Evolutionary conservation across 2,888 invertebrate species (phyloP), one percentile per base, ranked within the genome.

Genomic region (Ophraella communa): DNA sequence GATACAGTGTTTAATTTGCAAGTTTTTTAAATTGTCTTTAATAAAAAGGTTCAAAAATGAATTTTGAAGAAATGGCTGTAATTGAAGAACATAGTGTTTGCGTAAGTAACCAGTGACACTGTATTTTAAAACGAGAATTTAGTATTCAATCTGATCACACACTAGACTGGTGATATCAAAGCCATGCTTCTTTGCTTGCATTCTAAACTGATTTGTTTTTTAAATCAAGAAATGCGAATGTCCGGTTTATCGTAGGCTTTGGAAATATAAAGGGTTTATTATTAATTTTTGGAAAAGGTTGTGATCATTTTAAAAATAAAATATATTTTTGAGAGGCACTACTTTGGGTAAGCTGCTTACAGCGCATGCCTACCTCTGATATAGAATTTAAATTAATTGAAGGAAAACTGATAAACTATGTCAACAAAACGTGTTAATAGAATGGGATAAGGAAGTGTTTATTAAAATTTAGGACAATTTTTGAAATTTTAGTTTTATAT

Each of bases 31-130:
- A 24, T 67, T 63, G 51, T 54, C 55, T 64, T 64, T 70, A 62
- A 61, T 63, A 59, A 60, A 47, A 21, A 52, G 27, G 77, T 76
- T 82, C 82, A 82, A 85, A 82, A 76, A 88, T 88, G 80, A 87
- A 87, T 77, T 87, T 85, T 76, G 87, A 87, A 80, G 84, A 87
- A 69, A 86, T 87, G 86, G 84, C 87, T 74, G 87, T 87, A 70
- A 83, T 87, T 75, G 87, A 88, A 73, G 88, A 88, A 79, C 87
- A 87, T 78, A 84, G 85, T 67, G 84, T 85, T 73, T 85, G 84
- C 77, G 88, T 88, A 80, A 87, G 87, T 85, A 67, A 21, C 17
- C 57, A 59, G 65, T 78, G 77, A 76, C 78, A 71, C 67, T 59
- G 30, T 27, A 39, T 66, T 44, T 54, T 60, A 23, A 20, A 10